Evolutionary conservation across 2,888 invertebrate species (phyloP).

Genomic region (Drosophila kanekoi): DNA sequence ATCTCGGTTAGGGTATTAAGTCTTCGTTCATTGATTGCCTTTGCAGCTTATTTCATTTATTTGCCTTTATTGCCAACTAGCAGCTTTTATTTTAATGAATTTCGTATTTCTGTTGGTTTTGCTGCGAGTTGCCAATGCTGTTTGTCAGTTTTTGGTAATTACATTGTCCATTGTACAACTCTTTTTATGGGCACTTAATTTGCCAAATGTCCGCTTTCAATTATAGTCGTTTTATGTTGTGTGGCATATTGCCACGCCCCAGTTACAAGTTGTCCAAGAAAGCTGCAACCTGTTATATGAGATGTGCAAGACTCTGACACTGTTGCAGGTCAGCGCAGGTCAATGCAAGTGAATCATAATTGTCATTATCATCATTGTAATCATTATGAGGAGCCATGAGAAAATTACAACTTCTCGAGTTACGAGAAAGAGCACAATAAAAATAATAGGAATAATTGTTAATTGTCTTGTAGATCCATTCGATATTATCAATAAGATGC

Average conservation of each 20-base stretch:
- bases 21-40: background rate
- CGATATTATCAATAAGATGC: no score
- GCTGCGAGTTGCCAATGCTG: background rate
- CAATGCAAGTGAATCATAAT: background rate
- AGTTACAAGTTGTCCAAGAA: conserved; percentile 27
- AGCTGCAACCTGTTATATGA: conserved; percentile 20
- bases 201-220: conserved; percentile 60
- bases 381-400: background rate
- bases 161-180: conserved; percentile 63
- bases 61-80: conserved; percentile 19
- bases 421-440: background rate
- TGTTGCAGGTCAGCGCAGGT: conserved; percentile 10
- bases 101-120: conserved; percentile 11
- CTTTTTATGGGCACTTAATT: conserved; percentile 73
- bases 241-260: conserved; percentile 40
- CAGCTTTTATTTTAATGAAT: conserved; percentile 22
- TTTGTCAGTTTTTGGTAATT: conserved; percentile 48
- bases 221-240: conserved; percentile 33
- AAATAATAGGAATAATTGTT: background rate
- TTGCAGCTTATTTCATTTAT: conserved; percentile 13
- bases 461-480: no score
- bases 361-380: conserved; percentile 12
- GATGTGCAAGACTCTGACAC: background rate
- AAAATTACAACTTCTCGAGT: background rate
- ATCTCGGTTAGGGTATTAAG: conserved; percentile 8